Evolutionary conservation across 1,140 invertebrate species (phyloP).

Genomic region (Lepeophtheirus salmonis): DNA sequence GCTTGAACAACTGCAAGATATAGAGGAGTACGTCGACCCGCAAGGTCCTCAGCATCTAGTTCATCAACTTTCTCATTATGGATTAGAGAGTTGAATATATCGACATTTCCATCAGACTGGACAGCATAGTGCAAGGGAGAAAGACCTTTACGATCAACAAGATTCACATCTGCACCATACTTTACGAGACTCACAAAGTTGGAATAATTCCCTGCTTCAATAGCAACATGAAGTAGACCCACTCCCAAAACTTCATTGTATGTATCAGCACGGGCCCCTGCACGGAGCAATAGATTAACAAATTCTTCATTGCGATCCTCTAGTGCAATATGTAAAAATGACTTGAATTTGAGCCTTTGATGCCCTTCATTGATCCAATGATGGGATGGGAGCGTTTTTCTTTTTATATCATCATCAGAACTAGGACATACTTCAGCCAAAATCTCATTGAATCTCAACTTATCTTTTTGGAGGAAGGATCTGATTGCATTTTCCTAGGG

Average conservation of each 20-base stretch:
- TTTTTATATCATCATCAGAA: slow-evolving; percentile 5
- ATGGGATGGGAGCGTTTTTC: neutral
- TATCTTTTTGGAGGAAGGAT: neutral
- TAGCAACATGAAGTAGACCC: slow-evolving; percentile 10
- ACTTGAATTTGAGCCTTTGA: neutral
- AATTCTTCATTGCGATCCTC: neutral
- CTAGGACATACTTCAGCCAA: slow-evolving; percentile 2
- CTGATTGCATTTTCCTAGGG: neutral
- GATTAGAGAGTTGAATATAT: neutral
- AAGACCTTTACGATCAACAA: neutral
- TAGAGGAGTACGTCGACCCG: slow-evolving; percentile 10
- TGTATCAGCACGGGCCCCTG: slow-evolving; percentile 7
- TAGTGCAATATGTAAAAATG: slow-evolving; percentile 7
- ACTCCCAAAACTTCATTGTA: slow-evolving; percentile 12
- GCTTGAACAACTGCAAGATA: slow-evolving; percentile 3
- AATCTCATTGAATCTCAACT: neutral
- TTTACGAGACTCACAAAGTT: neutral
- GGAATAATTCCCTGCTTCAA: neutral
- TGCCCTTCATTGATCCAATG: slow-evolving; percentile 17
- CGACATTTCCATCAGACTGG: neutral
- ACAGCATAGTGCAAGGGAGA: slow-evolving; percentile 4
- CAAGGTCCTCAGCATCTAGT: slow-evolving; percentile 5
- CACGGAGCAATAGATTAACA: neutral
- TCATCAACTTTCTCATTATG: neutral
- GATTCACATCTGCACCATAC: neutral